Evolutionary conservation across 2,113 vertebrate species (phyloP).

Genomic region (Dasyurus viverrinus): DNA sequence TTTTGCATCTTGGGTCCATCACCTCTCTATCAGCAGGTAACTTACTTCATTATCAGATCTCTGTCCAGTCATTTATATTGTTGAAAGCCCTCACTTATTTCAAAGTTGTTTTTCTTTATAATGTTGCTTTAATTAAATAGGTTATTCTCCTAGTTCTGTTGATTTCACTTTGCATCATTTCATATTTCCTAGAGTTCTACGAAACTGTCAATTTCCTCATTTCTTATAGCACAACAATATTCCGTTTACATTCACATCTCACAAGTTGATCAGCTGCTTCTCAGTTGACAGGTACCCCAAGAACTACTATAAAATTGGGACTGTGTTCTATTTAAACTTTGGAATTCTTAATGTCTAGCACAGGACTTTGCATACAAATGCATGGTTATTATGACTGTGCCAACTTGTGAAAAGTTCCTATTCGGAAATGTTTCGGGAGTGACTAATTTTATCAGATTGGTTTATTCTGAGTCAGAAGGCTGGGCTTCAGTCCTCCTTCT

Average conservation of each 20-base stretch:
- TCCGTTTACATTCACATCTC: not conserved
- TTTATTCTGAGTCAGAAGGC: not conserved
- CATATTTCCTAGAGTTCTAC: not conserved
- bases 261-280: not conserved
- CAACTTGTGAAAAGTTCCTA: not conserved
- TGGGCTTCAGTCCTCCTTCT: not conserved
- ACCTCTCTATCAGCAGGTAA: not conserved
- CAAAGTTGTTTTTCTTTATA: not conserved
- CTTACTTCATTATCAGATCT: not conserved
- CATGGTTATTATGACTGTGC: not conserved
- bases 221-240: not conserved
- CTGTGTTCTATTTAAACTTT: not conserved
- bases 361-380: not conserved
- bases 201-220: not conserved
- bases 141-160: not conserved
- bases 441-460: not conserved
- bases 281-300: not conserved
- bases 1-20: not conserved
- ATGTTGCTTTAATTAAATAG: not conserved
- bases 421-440: not conserved
- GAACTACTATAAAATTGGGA: not conserved
- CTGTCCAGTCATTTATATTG: not conserved
- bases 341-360: not conserved
- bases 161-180: not conserved
- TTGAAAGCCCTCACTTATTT: not conserved